Evolutionary conservation across 2,888 invertebrate genomes (phyloP).

Genomic region (Malthinus flaveolus): DNA sequence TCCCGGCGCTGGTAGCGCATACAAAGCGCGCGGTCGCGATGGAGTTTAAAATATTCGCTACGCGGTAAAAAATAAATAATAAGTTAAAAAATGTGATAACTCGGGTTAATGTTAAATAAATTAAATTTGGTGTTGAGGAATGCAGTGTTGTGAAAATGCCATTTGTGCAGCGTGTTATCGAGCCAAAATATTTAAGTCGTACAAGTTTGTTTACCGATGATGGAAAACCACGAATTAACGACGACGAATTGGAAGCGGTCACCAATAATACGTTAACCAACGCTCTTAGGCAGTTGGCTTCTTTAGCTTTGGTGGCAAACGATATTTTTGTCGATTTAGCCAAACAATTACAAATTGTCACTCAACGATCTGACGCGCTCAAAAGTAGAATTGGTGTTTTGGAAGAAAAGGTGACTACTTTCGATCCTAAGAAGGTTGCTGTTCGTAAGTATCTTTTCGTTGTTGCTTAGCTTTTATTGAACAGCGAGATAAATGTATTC

Average conservation of each 20-base stretch:
- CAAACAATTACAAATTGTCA: conserved; percentile 72
- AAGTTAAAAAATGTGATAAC: conserved; percentile 1
- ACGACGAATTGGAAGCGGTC: conserved; percentile 82
- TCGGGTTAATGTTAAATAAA: not conserved
- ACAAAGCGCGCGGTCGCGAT: conserved; percentile 19
- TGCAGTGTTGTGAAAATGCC: conserved; percentile 66
- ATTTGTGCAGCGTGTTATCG: conserved; percentile 82
- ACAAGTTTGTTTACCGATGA: conserved; percentile 64
- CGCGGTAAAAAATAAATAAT: not conserved
- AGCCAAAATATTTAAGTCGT: conserved; percentile 79
- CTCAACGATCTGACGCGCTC: conserved; percentile 72
- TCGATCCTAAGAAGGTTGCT: conserved; percentile 88
- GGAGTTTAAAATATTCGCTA: conserved; percentile 11
- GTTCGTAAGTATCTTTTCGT: conserved; percentile 78
- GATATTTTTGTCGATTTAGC: conserved; percentile 85
- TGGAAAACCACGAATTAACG: conserved; percentile 64
- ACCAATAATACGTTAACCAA: conserved; percentile 85
- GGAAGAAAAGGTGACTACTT: conserved; percentile 70
- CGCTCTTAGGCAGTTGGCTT: conserved; percentile 83
- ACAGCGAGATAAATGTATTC: conserved; percentile 7
- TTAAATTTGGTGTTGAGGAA: conserved; percentile 12
- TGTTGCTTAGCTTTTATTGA: conserved; percentile 10
- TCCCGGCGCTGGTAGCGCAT: conserved; percentile 18
- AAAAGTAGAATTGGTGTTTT: conserved; percentile 71
- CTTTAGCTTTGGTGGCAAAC: conserved; percentile 79